Conservation (phyloP, 2,113 vertebrate genomes). For the Zingel zingel region DNA sequence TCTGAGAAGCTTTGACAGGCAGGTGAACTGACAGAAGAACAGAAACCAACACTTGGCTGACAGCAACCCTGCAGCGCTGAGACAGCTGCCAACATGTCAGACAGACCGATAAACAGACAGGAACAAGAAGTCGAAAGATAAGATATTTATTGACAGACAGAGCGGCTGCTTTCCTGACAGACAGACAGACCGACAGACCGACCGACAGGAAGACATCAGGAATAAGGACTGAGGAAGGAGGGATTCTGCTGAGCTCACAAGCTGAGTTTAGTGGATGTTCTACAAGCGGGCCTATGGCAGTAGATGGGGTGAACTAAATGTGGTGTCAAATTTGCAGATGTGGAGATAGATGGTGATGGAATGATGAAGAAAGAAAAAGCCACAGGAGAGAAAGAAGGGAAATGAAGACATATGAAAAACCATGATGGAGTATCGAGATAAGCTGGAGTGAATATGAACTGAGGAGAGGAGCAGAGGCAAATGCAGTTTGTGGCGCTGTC, state of each 20-base stretch:
- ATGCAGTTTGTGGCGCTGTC: constrained; percentile 65
- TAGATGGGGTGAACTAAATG: constrained; percentile 55
- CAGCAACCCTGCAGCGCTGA: constrained; percentile 78
- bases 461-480: constrained; percentile 51
- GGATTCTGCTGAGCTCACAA: constrained; percentile 64
- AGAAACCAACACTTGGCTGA: constrained; percentile 81
- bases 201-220: constrained; percentile 53
- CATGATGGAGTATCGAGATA: constrained; percentile 61
- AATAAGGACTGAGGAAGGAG: constrained; percentile 45
- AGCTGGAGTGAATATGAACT: constrained; percentile 53
- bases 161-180: constrained; percentile 62
- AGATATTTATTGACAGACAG: constrained; percentile 79
- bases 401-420: constrained; percentile 65
- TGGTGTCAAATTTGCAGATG: constrained; percentile 67
- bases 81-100: constrained; percentile 79
- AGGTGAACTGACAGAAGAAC: constrained; percentile 82
- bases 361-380: constrained; percentile 50
- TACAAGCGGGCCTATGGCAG: constrained; percentile 45
- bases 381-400: constrained; percentile 55
- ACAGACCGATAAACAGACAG: constrained; percentile 80
- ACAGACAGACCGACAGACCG: constrained; percentile 65
- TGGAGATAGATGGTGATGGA: constrained; percentile 68
- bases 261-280: constrained; percentile 65
- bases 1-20: constrained; percentile 78
- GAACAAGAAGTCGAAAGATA: constrained; percentile 71